These are phyloP conservation scores for Tachyglossus aculeatus DNA, from an alignment of 2,797 vertebrate genomes.

Conservation along the genomic window DNA sequence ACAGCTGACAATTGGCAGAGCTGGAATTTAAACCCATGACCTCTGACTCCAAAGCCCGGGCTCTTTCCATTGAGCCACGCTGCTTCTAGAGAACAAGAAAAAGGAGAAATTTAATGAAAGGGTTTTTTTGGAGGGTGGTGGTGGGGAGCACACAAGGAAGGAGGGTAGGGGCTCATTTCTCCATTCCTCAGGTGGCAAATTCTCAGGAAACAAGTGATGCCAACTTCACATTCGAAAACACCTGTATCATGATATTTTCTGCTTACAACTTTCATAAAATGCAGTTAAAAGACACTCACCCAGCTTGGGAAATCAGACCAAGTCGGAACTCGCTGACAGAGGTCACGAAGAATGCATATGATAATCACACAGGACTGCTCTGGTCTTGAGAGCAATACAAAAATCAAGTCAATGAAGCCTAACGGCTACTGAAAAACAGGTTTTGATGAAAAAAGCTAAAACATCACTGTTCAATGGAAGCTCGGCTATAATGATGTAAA, in stretches of 20 bases:
- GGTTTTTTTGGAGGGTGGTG: neutral
- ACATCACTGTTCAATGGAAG: conserved; percentile 97
- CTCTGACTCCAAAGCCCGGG: no score
- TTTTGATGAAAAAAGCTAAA: conserved; percentile 82
- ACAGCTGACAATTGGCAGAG: no score
- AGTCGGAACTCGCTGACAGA: conserved; percentile 94
- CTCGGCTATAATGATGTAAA: conserved; percentile 76
- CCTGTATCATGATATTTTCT: neutral
- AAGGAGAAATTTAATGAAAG: neutral
- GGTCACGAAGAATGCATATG: conserved; percentile 96
- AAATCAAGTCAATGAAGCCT: conserved; percentile 80
- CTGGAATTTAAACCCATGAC: no score
- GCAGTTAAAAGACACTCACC: conserved; percentile 78
- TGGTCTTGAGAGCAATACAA: conserved; percentile 93
- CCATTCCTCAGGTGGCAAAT: conserved; percentile 2
- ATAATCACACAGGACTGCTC: conserved; percentile 98
- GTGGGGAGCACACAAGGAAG: neutral
- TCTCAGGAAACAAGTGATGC: conserved; percentile 1
- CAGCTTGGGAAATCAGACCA: conserved; percentile 98
- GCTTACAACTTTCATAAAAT: neutral
- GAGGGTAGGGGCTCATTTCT: neutral
- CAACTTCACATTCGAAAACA: neutral
- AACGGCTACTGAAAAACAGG: conserved; percentile 63
- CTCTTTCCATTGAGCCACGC: no score
- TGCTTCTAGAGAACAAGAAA: conserved; percentile 16